phyloP scores from a whole-genome alignment of 2,797 vertebrate genomes.

The Synanceia verrucosa region DNA sequence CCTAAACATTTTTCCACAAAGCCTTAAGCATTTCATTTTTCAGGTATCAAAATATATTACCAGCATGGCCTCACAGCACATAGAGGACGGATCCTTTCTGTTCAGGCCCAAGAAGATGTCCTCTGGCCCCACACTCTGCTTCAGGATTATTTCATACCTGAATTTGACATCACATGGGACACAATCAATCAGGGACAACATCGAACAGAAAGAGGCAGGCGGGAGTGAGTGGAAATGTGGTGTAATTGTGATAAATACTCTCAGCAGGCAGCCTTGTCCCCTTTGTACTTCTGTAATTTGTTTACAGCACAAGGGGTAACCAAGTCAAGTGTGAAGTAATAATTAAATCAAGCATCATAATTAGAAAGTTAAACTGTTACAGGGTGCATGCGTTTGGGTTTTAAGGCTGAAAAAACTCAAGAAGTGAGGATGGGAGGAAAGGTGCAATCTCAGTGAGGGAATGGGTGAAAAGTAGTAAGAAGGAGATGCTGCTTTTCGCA shows the following conservation, averaged over 20 bases:
- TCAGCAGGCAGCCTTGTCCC: neutral
- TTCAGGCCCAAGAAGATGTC: conserved; percentile 91
- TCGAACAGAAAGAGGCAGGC: neutral
- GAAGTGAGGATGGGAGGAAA: neutral
- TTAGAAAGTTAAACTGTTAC: neutral
- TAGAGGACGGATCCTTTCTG: conserved; percentile 90
- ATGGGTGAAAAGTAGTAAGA: too few relatives aligned
- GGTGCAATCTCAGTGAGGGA: neutral
- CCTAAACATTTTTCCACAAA: neutral
- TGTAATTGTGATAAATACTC: conserved; percentile 9
- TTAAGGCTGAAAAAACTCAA: neutral
- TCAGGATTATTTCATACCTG: conserved; percentile 92
- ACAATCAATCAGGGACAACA: neutral
- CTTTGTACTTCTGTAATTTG: neutral
- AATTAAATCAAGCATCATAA: neutral
- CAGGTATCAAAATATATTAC: conserved; percentile 76
- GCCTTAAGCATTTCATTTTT: too few relatives aligned
- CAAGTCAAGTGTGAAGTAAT: neutral
- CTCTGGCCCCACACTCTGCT: conserved; percentile 90
- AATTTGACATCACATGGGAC: neutral
- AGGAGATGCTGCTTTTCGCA: neutral
- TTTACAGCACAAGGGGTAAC: neutral
- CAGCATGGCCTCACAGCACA: conserved; percentile 93
- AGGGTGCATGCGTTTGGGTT: neutral
- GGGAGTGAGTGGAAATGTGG: neutral